Percentiles rank a stretch among this genome's conserved stretches.
These are phyloP conservation scores for Aphelenchoides fujianensis DNA, from an alignment of 1,140 invertebrate species.

Conservation along the genomic window DNA sequence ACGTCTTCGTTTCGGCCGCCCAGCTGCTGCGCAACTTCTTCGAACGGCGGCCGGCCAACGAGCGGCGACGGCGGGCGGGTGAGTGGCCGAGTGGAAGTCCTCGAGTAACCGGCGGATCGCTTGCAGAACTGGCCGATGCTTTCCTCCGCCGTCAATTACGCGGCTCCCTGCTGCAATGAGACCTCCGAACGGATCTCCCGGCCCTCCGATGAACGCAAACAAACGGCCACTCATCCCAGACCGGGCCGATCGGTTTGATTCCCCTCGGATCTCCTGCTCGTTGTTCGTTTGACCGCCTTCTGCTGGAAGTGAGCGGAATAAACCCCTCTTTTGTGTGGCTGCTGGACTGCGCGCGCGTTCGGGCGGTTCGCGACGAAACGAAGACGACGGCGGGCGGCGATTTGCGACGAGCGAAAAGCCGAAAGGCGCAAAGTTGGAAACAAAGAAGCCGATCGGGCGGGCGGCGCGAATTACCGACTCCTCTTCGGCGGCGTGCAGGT, in stretches of 20 bases:
- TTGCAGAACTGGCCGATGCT: slow-evolving; percentile 16
- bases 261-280: too few species aligned
- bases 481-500: too few species aligned
- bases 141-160: slow-evolving; percentile 11
- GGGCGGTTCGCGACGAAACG: neutral
- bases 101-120: neutral
- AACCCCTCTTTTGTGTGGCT: neutral
- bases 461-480: too few species aligned
- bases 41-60: neutral
- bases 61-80: neutral
- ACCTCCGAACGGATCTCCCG: neutral
- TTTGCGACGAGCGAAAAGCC: neutral
- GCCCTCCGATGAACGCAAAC: neutral
- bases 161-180: neutral
- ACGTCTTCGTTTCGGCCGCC: neutral
- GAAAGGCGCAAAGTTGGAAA: neutral
- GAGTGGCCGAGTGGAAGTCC: neutral
- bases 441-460: neutral
- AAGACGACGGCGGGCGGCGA: neutral
- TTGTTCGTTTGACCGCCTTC: neutral
- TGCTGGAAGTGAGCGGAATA: too few species aligned
- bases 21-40: neutral
- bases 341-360: neutral
- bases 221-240: neutral
- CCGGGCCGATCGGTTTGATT: too few species aligned